Evolutionary conservation across 2,888 invertebrate genomes (phyloP).

Genomic region (Tetropium fuscum): DNA sequence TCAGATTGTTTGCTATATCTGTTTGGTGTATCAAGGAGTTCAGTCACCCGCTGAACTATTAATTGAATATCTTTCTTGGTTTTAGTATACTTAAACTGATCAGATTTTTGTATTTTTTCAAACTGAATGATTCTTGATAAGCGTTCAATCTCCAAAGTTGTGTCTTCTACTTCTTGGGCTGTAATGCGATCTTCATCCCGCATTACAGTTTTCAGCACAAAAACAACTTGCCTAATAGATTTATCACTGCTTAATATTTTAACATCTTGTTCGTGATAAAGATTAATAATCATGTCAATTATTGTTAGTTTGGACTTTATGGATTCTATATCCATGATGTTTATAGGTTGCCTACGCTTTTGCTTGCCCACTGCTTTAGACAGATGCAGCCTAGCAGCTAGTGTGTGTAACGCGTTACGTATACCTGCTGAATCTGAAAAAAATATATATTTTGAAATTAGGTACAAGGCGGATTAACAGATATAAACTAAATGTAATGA

Average conservation of each 20-base stretch:
- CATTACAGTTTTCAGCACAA: constrained; percentile 42
- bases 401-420: neutral
- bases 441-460: neutral
- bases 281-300: constrained; percentile 40
- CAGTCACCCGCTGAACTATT: neutral
- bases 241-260: neutral
- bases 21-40: neutral
- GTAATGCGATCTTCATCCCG: constrained; percentile 49
- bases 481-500: too few species aligned
- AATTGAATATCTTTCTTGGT: neutral
- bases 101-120: constrained; percentile 26
- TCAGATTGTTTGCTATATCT: constrained; percentile 3
- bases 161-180: constrained; percentile 57
- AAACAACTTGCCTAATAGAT: constrained; percentile 37
- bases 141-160: constrained; percentile 54
- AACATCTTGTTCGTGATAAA: constrained; percentile 23
- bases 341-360: constrained; percentile 27
- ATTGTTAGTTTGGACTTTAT: constrained; percentile 47
- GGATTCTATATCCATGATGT: constrained; percentile 37
- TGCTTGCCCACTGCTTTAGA: constrained; percentile 35
- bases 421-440: neutral
- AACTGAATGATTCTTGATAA: constrained; percentile 54
- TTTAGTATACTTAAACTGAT: constrained; percentile 9
- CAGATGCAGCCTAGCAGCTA: neutral
- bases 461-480: too few species aligned